phyloP scores from a whole-genome alignment of 2,113 vertebrate species.

The Hoplias malabaricus region DNA sequence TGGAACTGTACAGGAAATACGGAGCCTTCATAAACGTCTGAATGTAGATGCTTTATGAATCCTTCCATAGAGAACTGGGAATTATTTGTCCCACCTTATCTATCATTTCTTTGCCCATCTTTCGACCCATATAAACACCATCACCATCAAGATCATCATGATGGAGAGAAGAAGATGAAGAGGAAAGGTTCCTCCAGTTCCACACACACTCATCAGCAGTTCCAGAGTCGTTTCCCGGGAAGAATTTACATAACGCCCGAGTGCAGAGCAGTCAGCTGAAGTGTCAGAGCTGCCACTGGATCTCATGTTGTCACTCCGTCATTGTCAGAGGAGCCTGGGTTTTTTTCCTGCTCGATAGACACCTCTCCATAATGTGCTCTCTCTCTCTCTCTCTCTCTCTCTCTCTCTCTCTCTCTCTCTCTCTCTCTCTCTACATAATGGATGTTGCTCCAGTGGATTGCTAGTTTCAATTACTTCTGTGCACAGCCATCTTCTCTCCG shows the following conservation, averaged over 20 bases:
- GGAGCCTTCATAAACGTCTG: too few relatives aligned
- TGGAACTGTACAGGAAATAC: too few relatives aligned
- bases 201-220: slow-evolving; percentile 11
- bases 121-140: slow-evolving; percentile 26
- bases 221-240: slow-evolving; percentile 42
- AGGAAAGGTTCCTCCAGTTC: slow-evolving; percentile 28
- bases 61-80: too few relatives aligned
- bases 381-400: slow-evolving; percentile 37
- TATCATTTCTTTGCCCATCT: slow-evolving; percentile 24
- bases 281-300: slow-evolving; percentile 47
- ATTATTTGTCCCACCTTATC: too few relatives aligned
- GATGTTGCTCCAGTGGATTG: slow-evolving; percentile 44
- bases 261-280: slow-evolving; percentile 49
- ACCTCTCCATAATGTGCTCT: slow-evolving; percentile 50
- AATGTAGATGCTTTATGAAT: too few relatives aligned
- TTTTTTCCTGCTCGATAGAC: slow-evolving; percentile 43
- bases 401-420: slow-evolving; percentile 39
- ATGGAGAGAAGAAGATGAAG: not conserved
- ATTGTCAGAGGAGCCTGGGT: slow-evolving; percentile 44
- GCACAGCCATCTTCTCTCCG: too few relatives aligned
- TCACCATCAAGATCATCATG: slow-evolving; percentile 13
- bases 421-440: slow-evolving; percentile 52
- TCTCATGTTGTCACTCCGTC: slow-evolving; percentile 56
- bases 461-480: slow-evolving; percentile 52
- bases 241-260: slow-evolving; percentile 44